A percentile compares a stretch with the other conserved stretches of the same genome.
Conservation (phyloP, 2,113 vertebrate species). For the Corythoichthys haematopterus region DNA sequence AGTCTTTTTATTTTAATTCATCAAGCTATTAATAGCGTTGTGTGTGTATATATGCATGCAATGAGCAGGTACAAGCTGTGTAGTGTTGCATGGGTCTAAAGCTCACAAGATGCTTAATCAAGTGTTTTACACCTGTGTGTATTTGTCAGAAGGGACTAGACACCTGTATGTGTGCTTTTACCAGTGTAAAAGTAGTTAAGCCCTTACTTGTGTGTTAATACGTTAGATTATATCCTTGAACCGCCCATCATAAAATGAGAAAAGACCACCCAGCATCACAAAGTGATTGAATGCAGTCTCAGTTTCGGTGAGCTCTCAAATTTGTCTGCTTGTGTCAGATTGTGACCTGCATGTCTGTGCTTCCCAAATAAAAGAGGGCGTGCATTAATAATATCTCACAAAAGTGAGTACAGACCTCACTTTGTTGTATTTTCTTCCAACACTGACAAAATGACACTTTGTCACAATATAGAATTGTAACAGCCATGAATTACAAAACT, state of each 20-base stretch:
- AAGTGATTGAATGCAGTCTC: background rate
- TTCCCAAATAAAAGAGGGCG: too few species aligned
- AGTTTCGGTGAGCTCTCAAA: background rate
- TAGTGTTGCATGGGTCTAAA: constrained; percentile 16
- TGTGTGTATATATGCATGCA: background rate
- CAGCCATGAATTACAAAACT: background rate
- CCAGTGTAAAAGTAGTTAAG: background rate
- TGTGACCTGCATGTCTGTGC: background rate
- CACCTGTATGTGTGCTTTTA: constrained; percentile 19
- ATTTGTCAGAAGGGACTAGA: constrained; percentile 10
- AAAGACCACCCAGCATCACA: background rate
- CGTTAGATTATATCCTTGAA: background rate
- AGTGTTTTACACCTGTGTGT: constrained; percentile 10
- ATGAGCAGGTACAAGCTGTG: background rate
- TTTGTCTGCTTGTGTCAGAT: background rate
- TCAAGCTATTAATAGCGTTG: background rate
- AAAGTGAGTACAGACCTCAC: background rate
- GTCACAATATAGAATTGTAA: background rate
- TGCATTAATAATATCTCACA: background rate
- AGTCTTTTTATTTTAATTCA: background rate
- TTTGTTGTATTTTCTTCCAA: background rate
- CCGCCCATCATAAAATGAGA: background rate
- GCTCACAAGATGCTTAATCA: constrained; percentile 12
- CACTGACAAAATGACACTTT: background rate
- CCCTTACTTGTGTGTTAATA: background rate